Percentiles rank a stretch among this genome's conserved stretches.
Conservation (phyloP, 2,797 vertebrate species). For the Netta rufina region DNA sequence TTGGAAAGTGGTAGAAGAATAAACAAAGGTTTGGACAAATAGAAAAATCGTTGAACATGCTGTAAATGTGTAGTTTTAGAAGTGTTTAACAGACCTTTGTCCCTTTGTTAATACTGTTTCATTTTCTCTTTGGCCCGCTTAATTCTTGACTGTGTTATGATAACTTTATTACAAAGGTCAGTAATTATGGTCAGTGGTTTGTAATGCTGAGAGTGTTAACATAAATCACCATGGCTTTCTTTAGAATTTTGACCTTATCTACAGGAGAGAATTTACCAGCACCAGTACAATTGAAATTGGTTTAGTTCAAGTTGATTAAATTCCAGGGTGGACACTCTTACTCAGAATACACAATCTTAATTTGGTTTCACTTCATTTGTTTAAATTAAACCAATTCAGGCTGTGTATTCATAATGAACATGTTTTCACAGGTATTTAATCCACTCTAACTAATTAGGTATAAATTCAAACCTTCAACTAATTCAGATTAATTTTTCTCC, state of each 20-base stretch:
- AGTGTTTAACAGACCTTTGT: not conserved
- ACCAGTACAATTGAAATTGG: not conserved
- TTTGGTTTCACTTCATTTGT: slow-evolving; percentile 29
- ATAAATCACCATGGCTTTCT: not conserved
- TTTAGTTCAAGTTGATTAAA: slow-evolving; percentile 26
- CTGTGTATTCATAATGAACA: not conserved
- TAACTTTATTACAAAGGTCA: not conserved
- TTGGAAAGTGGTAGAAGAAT: not conserved
- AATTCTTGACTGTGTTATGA: not conserved
- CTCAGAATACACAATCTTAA: not conserved
- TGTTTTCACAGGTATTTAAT: not conserved
- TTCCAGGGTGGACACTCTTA: not conserved
- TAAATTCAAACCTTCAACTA: not conserved
- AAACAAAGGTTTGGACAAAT: not conserved
- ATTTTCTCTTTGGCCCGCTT: not conserved
- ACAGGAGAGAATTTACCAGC: not conserved
- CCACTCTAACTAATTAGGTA: not conserved
- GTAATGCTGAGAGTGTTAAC: not conserved
- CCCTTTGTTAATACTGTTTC: not conserved
- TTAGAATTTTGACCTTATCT: not conserved
- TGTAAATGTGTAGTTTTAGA: not conserved
- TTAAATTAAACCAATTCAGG: slow-evolving; percentile 18
- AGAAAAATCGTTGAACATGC: not conserved
- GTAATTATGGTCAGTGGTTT: not conserved
- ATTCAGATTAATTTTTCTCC: not conserved